These are phyloP conservation scores for Accipiter fasciatus DNA, from an alignment of 2,797 vertebrate genomes.

Conservation along the genomic window DNA sequence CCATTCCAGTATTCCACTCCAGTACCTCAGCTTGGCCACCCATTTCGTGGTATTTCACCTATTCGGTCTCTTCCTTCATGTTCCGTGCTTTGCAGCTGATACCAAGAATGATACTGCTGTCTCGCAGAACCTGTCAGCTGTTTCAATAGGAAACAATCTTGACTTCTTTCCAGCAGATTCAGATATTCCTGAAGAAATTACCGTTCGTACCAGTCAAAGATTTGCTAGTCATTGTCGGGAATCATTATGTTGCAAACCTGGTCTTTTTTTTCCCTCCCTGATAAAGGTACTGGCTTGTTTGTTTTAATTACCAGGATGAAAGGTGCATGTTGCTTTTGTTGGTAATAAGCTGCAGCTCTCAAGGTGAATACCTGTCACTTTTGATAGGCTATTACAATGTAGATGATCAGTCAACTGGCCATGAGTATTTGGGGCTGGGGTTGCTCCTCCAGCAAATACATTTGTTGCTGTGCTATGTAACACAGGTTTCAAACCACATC, in stretches of 20 bases:
- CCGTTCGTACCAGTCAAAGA: not conserved
- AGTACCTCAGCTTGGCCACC: not conserved
- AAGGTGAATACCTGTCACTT: conserved; percentile 16
- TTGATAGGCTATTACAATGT: not conserved
- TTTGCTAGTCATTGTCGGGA: not conserved
- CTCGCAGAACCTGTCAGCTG: not conserved
- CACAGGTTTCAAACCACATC: not conserved
- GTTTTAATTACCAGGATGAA: conserved; percentile 23
- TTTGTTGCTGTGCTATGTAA: not conserved
- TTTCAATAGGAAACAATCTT: not conserved
- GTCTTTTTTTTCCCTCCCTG: not conserved
- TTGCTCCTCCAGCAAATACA: not conserved
- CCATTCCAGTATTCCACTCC: not conserved
- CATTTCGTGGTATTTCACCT: not conserved
- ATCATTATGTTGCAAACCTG: not conserved
- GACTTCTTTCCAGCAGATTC: not conserved
- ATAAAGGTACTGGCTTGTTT: not conserved
- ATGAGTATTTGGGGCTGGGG: not conserved
- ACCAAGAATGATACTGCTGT: not conserved
- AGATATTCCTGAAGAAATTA: not conserved
- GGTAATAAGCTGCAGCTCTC: not conserved
- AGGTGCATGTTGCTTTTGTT: not conserved
- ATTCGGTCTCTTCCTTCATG: not conserved
- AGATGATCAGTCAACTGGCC: not conserved
- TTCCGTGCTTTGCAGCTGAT: not conserved